Base-by-base conservation (phyloP, 2,888 invertebrate species). In the Tipula lateralis region DNA sequence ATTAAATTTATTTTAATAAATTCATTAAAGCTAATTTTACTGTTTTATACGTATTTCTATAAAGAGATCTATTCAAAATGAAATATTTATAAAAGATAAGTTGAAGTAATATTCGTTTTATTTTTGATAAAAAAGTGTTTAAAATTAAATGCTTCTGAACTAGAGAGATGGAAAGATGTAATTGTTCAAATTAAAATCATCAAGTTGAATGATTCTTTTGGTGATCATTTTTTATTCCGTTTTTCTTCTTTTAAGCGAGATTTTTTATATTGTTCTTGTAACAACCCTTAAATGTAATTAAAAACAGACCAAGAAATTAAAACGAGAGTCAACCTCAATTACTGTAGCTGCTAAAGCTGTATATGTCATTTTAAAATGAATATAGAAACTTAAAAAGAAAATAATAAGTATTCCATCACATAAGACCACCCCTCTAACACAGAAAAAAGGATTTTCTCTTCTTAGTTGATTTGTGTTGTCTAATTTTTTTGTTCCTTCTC, bases 211-310 rank as follows among this genome's bases (percentile, higher is more conserved):
- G 66, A 66, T 66, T 66, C 24, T 66, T 66, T 66, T 66, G 24
- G 24, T 66, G 66, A 66, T 66, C 66, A 24, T 66, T 66, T 44
- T 44, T 66, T 66, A 66, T 24, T 66, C 24, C 24, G 12, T 24
- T 66, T 66, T 66, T 3, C 24, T 66, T 66, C 9, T 24, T n/a
- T 66, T 66, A 24, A 66, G 66, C 66, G 44, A 5, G 66, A 24
- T 66, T 66, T 66, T 66, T 24, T 66, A 66, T 66, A 9, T 24
- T 7, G 24, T 66, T 66, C 19, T 24, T 19, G 24, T 66, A 66
- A 66, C 66, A 66, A 24, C 66, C 66, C 66, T 66, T 66, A 66
- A 66, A 66, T 66, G 66, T 66, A 66, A 66, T 66, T 66, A 66
- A 66, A 66, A 66, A 66, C 66, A 66, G 66, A 66, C 66, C 66